Percentiles rank a stretch among this genome's conserved stretches.
Evolutionary conservation across 2,888 invertebrate species (phyloP).

Genomic region (Papilio protenor): DNA sequence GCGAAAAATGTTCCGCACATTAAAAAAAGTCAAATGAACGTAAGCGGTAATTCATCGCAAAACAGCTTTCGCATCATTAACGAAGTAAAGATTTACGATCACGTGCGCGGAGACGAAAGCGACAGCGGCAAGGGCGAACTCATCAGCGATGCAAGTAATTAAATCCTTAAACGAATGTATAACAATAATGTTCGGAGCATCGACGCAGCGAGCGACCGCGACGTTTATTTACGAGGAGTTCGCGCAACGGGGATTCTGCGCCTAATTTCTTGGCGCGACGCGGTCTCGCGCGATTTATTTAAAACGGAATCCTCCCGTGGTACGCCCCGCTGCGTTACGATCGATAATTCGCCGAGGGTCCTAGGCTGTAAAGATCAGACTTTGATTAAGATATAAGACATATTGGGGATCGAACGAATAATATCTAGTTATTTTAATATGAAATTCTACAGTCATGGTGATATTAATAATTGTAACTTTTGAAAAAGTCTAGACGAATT

Average conservation of each 20-base stretch:
- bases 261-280: conserved; percentile 82
- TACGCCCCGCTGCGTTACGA: conserved; percentile 77
- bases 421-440: conserved; percentile 1
- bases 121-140: conserved; percentile 48
- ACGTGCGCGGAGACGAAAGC: conserved; percentile 62
- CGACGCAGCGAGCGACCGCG: conserved; percentile 61
- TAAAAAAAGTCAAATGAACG: conserved; percentile 74
- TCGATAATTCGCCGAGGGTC: conserved; percentile 74
- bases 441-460: not conserved
- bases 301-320: conserved; percentile 77
- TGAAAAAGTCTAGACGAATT: not conserved
- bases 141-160: conserved; percentile 79
- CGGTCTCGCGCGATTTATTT: conserved; percentile 82
- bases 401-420: conserved; percentile 56
- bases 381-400: conserved; percentile 77
- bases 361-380: conserved; percentile 71
- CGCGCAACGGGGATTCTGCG: conserved; percentile 80
- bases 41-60: conserved; percentile 77
- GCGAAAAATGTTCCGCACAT: conserved; percentile 65
- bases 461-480: not conserved
- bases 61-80: conserved; percentile 77
- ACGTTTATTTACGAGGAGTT: conserved; percentile 82
- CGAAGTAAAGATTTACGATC: conserved; percentile 80
- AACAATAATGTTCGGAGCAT: conserved; percentile 74
- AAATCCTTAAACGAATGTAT: conserved; percentile 82